Evolutionary conservation across 2,888 invertebrate genomes (phyloP).

Genomic region (Leucophenga montana): DNA sequence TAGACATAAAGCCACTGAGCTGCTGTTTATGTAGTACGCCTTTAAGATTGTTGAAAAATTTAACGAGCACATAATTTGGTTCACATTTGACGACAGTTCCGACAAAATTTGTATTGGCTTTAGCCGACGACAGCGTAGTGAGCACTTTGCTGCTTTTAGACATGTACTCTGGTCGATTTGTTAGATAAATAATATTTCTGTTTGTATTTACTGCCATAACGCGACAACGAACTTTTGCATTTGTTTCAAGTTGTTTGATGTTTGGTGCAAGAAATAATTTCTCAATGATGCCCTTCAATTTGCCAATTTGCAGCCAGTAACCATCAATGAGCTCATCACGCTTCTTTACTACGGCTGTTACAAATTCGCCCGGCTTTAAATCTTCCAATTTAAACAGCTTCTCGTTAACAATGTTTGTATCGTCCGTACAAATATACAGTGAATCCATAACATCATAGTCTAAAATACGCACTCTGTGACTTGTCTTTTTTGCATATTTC

Average conservation of each 20-base stretch:
- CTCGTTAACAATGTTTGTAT: slow-evolving; percentile 76
- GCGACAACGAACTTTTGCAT: slow-evolving; percentile 76
- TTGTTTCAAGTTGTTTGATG: slow-evolving; percentile 76
- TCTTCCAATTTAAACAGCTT: slow-evolving; percentile 75
- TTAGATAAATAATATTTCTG: slow-evolving; percentile 76
- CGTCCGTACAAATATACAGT: slow-evolving; percentile 80
- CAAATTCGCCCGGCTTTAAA: slow-evolving; percentile 75
- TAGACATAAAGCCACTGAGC: slow-evolving; percentile 43
- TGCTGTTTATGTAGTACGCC: slow-evolving; percentile 69
- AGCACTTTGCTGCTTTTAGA: slow-evolving; percentile 75
- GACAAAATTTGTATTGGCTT: slow-evolving; percentile 71
- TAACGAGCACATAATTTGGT: slow-evolving; percentile 61
- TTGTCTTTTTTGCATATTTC: slow-evolving; percentile 69
- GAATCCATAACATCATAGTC: slow-evolving; percentile 80
- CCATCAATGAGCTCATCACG: slow-evolving; percentile 74
- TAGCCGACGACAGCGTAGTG: slow-evolving; percentile 74
- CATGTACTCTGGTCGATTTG: slow-evolving; percentile 80
- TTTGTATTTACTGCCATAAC: slow-evolving; percentile 75
- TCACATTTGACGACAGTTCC: slow-evolving; percentile 70
- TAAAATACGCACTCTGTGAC: slow-evolving; percentile 77
- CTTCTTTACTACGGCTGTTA: slow-evolving; percentile 75
- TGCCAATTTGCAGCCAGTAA: slow-evolving; percentile 75
- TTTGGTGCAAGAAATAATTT: slow-evolving; percentile 75
- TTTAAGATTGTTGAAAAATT: slow-evolving; percentile 72
- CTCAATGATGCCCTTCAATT: slow-evolving; percentile 76